Base-by-base conservation (phyloP, 2,888 invertebrate species). In the Deilephila elpenor region DNA sequence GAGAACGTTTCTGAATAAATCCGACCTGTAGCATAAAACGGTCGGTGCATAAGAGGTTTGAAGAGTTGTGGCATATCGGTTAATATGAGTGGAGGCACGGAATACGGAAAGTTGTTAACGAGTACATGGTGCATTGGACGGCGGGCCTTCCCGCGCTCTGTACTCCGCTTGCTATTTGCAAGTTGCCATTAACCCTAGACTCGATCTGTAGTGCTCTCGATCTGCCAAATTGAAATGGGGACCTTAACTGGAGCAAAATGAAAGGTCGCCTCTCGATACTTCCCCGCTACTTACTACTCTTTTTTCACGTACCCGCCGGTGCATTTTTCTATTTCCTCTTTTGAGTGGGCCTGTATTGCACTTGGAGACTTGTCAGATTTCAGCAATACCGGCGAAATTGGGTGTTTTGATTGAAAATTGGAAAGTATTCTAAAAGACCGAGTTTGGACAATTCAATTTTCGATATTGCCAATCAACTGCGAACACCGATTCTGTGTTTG, bases 151-250 rank as follows among this genome's bases (percentile, higher is more conserved):
- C 17, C 19, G 86, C 84, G 83, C 79, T 84, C 85, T 82, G 84
- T 79, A 79, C 86, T 88, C 84, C 88, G 89, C 91, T 90, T 89
- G 90, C 88, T 90, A 91, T 93, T 91, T 91, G 90, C 89, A 89
- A 91, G 89, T 90, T 89, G 83, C 88, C 81, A 82, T 88, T 86
- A 85, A 85, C 85, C 83, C 82, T 83, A 83, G 84, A 85, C 81
- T 84, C 80, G 80, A 82, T 83, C 82, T 85, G 81, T 82, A 89
- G 87, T 84, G 86, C 86, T 87, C 88, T 87, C 86, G 80, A 81
- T 83, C 84, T 89, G 88, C 91, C 91, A 93, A 93, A 92, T 93
- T 92, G 91, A 90, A 91, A 89, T 86, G 84, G 80, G 81, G 79
- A 84, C 84, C 86, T 86, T 85, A 88, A 89, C 87, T 88, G 84